Conservation (phyloP, 2,888 invertebrate genomes). For the Agelastica alni region DNA sequence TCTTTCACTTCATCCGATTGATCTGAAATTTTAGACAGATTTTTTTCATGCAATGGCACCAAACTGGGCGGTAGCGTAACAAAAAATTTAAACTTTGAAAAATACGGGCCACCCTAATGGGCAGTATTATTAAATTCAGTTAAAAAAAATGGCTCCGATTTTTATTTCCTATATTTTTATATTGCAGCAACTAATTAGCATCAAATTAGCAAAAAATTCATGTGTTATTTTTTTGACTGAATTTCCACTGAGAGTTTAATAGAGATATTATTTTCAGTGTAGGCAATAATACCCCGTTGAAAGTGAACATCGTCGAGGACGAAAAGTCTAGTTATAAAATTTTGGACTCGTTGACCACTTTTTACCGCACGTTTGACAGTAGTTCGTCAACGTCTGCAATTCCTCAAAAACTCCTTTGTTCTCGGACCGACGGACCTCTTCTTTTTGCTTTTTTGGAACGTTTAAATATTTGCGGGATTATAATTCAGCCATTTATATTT, state of each 20-base stretch:
- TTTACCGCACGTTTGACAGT: slow-evolving; percentile 44
- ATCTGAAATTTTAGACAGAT: no score
- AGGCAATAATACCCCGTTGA: slow-evolving; percentile 5
- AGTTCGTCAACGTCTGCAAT: slow-evolving; percentile 51
- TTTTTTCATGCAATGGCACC: no score
- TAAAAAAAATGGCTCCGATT: no score
- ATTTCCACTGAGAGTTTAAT: no score
- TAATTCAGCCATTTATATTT: slow-evolving; percentile 52
- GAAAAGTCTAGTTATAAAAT: slow-evolving; percentile 34
- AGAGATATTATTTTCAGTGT: not conserved
- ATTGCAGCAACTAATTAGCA: no score
- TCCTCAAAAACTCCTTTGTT: slow-evolving; percentile 52
- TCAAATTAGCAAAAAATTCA: no score
- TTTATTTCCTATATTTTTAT: no score
- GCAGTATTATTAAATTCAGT: no score
- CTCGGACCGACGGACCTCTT: slow-evolving; percentile 36
- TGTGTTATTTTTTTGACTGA: not conserved
- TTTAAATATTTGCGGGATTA: slow-evolving; percentile 44
- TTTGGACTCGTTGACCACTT: slow-evolving; percentile 40
- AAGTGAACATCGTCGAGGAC: slow-evolving; percentile 16
- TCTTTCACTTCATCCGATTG: no score
- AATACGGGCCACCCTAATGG: no score
- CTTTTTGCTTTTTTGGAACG: slow-evolving; percentile 35
- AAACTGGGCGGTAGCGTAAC: no score
- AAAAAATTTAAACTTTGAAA: no score